phyloP scores from a whole-genome alignment of 2,888 invertebrate genomes.

The Acleris laterana region DNA sequence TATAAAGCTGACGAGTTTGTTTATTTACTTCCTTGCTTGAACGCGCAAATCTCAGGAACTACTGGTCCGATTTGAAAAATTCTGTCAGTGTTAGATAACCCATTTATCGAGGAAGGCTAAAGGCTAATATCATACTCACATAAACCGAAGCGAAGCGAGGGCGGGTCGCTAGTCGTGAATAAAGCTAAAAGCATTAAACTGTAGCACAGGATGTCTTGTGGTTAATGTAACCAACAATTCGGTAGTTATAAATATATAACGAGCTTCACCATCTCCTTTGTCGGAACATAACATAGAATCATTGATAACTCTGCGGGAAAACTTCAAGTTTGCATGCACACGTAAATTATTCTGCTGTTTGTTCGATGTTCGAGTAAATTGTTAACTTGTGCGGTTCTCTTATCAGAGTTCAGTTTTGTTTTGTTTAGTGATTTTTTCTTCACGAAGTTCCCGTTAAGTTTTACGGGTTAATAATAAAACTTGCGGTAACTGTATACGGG shows the following conservation, averaged over 20 bases:
- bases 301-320: conserved; percentile 12
- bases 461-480: not conserved
- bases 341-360: conserved; percentile 3
- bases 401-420: conserved; percentile 7
- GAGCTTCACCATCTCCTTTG: not conserved
- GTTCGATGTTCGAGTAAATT: conserved; percentile 10
- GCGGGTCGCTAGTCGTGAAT: no score
- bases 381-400: conserved; percentile 15
- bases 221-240: not conserved
- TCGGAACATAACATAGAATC: conserved; percentile 7
- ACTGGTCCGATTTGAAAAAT: no score
- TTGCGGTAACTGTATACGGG: no score
- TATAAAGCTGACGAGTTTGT: no score
- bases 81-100: no score
- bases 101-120: no score
- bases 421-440: conserved; percentile 4
- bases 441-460: not conserved
- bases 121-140: no score
- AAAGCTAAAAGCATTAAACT: no score
- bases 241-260: not conserved
- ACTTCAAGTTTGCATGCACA: conserved; percentile 4
- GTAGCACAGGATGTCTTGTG: no score
- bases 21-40: no score
- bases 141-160: no score
- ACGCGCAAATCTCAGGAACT: no score